Base-by-base conservation (phyloP, 1,140 invertebrate species). In the Drosophila sp. region DNA sequence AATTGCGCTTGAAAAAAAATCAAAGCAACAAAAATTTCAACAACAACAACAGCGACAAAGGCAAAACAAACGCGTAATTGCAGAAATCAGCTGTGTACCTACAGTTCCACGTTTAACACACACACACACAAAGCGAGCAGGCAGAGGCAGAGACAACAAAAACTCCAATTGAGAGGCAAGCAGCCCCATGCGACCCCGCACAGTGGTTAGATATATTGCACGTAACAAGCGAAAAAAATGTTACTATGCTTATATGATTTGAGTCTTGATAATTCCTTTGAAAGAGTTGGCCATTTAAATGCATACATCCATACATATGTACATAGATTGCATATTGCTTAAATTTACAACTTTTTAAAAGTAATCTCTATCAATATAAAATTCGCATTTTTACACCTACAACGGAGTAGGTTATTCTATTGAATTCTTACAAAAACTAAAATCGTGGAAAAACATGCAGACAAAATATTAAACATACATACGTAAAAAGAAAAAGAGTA, bases 31-130 rank as follows among this genome's bases (percentile, higher is more conserved):
- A 72, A 71, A 70, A 55, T 63, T 68, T 63, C 38, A 70, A 71
- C 62, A 83, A 50, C 50, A 67, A 65, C 58, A 79, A 73, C 70
- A 90, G 77, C 76, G 82, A 87, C 71, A 85, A 85, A 80, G 83
- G 82, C 79, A 89, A 90, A 87, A 89, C 79, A 80, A 83, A 89
- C 76, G 86, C 90, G 82, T 90, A 91, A 86, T 89, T 86, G 90
- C 90, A 90, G 90, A 91, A 91, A 91, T 91, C 90, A 91, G 90
- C 90, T 91, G 90, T 91, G 86, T 91, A 91, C 83, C 85, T 79
- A 90, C 82, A 80, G 78, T 82, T 72, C 62, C 73, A 75, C 61
- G 65, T 47, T 61, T 8, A 32, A 38, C 58, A 63, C 60, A 61
- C 41, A 75, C 62, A 61, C 58, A 79, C 32, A 72, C 63, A 47